A percentile compares a stretch with the other conserved stretches of the same genome.
phyloP scores from a whole-genome alignment of 2,888 invertebrate genomes.

The Prosopocoilus inquinatus region DNA sequence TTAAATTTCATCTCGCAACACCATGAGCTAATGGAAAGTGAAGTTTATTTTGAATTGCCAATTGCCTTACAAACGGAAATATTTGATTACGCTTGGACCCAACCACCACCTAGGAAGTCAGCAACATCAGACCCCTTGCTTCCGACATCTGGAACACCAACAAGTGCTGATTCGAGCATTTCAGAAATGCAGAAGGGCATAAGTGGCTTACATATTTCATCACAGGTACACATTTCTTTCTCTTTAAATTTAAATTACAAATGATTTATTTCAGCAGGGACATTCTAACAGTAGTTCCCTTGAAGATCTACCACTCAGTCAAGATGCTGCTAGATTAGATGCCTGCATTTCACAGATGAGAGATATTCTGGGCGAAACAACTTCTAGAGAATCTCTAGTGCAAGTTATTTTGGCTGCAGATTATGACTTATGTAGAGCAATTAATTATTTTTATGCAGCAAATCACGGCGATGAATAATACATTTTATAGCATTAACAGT shows the following conservation, averaged over 20 bases:
- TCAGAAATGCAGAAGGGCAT: conserved; percentile 29
- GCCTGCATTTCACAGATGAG: conserved; percentile 53
- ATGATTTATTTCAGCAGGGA: conserved; percentile 31
- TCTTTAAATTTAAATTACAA: too few species aligned
- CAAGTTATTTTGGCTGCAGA: conserved; percentile 58
- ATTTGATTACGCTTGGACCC: conserved; percentile 50
- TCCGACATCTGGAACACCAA: conserved; percentile 24
- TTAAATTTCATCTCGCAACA: conserved; percentile 56
- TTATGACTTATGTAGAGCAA: conserved; percentile 58
- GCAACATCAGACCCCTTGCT: conserved; percentile 28
- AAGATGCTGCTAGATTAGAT: conserved; percentile 47
- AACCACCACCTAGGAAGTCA: conserved; percentile 27
- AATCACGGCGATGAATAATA: conserved; percentile 30
- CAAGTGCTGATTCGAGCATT: conserved; percentile 28
- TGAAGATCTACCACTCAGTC: conserved; percentile 40
- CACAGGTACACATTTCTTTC: too few species aligned
- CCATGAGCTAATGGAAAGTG: conserved; percentile 55
- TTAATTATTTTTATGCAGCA: conserved; percentile 57
- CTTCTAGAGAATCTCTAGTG: conserved; percentile 53
- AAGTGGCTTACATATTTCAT: conserved; percentile 12
- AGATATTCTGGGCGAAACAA: conserved; percentile 55
- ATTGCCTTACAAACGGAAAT: conserved; percentile 59
- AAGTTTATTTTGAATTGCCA: conserved; percentile 58
- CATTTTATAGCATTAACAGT: too few species aligned
- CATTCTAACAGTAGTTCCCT: conserved; percentile 40